These are phyloP conservation scores for Agonopterix arenella DNA, from an alignment of 2,888 invertebrate genomes.

Conservation along the genomic window DNA sequence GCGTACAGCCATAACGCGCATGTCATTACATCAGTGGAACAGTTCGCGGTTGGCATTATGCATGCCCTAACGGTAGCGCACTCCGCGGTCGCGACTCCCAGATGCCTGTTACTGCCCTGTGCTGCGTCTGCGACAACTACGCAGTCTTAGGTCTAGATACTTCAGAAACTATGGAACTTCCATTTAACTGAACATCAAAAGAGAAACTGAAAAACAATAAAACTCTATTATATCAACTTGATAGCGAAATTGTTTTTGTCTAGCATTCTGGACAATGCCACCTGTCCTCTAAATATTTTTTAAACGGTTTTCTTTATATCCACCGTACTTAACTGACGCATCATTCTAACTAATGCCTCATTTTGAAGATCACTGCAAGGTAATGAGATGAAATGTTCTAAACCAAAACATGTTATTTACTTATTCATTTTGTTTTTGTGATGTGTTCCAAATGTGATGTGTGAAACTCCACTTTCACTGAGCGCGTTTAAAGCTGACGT, in stretches of 20 bases:
- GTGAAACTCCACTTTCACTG: constrained; percentile 66
- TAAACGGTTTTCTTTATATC: too few relatives aligned
- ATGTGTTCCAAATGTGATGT: constrained; percentile 41
- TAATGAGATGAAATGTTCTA: constrained; percentile 43
- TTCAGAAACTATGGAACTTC: too few relatives aligned
- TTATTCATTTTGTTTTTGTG: constrained; percentile 8
- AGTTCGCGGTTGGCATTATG: constrained; percentile 56
- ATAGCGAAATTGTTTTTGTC: too few relatives aligned
- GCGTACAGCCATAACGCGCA: constrained; percentile 35
- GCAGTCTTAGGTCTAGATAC: too few relatives aligned
- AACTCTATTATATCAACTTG: too few relatives aligned
- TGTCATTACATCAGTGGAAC: constrained; percentile 53
- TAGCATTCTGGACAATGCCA: too few relatives aligned
- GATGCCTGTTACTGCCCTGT: neutral
- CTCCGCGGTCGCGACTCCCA: constrained; percentile 17
- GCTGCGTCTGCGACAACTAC: neutral
- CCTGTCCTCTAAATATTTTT: too few relatives aligned
- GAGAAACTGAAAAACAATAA: too few relatives aligned
- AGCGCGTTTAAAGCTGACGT: constrained; percentile 38
- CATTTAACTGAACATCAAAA: too few relatives aligned
- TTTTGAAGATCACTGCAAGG: constrained; percentile 13
- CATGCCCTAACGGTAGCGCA: constrained; percentile 59
- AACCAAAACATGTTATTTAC: constrained; percentile 16
- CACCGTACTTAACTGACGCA: neutral
- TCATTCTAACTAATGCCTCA: constrained; percentile 8